A percentile compares a stretch with the other conserved stretches of the same genome.
These are phyloP conservation scores for Rhyacophila evoluta DNA, from an alignment of 2,888 invertebrate species.

Conservation along the genomic window DNA sequence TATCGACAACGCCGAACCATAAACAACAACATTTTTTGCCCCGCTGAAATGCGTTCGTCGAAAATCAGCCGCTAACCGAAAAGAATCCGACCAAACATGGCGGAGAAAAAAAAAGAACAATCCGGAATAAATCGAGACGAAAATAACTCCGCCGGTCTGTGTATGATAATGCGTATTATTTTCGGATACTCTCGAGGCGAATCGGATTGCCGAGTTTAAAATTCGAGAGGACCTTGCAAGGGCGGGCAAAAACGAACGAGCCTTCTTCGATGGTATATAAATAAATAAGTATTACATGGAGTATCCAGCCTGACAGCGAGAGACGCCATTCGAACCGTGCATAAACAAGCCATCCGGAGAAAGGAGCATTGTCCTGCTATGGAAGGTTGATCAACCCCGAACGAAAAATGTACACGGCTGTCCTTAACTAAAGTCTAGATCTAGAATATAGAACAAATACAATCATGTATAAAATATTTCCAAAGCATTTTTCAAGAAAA, in stretches of 20 bases:
- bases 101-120: background rate
- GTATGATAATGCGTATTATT: background rate
- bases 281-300: background rate
- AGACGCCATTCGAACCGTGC: background rate
- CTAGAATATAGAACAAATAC: no score
- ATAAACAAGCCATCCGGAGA: slow-evolving; percentile 32
- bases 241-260: background rate
- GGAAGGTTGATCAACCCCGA: background rate
- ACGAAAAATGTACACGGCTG: background rate
- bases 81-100: background rate
- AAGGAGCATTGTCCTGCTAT: slow-evolving; percentile 41
- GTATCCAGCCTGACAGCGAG: slow-evolving; percentile 12
- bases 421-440: no score
- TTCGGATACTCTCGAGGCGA: background rate
- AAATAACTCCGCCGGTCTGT: background rate
- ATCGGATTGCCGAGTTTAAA: background rate
- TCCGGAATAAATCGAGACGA: slow-evolving; percentile 12
- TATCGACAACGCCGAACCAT: background rate
- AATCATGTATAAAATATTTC: no score
- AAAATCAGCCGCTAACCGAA: background rate
- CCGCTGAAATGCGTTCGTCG: background rate
- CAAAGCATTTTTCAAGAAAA: no score
- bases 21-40: background rate
- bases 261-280: background rate
- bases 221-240: slow-evolving; percentile 19